Evolutionary conservation across 2,888 invertebrate genomes (phyloP), one percentile per base, ranked within the genome.

Genomic region (Tyria jacobaeae): DNA sequence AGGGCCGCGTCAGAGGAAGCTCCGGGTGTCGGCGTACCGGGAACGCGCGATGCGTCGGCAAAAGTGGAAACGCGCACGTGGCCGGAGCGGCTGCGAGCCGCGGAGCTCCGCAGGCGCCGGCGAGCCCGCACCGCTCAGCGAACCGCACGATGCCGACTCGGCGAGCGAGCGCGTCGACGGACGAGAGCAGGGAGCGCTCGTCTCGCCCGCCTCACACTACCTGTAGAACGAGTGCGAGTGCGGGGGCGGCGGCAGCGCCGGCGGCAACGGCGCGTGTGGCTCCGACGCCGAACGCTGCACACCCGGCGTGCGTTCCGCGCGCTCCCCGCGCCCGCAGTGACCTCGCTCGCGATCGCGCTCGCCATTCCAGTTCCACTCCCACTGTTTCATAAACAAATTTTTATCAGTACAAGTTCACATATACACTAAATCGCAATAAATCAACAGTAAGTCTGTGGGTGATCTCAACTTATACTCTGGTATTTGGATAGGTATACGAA

Each of bases 251-350:
- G 94, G 90, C 83, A 94, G 80, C 75, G 89, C 82, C 71, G 91
- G 88, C 64, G 94, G 92, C 64, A 94, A 89, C 27, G 94, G 95
- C 56, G 95, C 95, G 84, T 95, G 95, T 44, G 95, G 95, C 83
- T 95, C 95, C 73, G 95, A 95, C 50, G 95, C 95, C 44, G 95
- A 95, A 21, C 95, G 92, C 85, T 95, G 95, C 62, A 95, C 94
- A 68, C 94, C 90, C 50, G 94, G 94, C 65, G 94, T 86, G 70
- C 89, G 91, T 62, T 88, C 91, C 17, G 79, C 71, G 21, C 87
- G 88, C 58, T 88, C 91, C 17, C 79, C 70, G 21, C 87, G 88
- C 58, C 80, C 86, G 62, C 71, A 66, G 24, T 83, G 80, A 53
- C 78, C 75, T 9, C 84, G 82, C 53, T 79, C 80, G 15, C 80